phyloP scores from a whole-genome alignment of 2,888 invertebrate genomes.

The Sphaerophoria rueppellii region DNA sequence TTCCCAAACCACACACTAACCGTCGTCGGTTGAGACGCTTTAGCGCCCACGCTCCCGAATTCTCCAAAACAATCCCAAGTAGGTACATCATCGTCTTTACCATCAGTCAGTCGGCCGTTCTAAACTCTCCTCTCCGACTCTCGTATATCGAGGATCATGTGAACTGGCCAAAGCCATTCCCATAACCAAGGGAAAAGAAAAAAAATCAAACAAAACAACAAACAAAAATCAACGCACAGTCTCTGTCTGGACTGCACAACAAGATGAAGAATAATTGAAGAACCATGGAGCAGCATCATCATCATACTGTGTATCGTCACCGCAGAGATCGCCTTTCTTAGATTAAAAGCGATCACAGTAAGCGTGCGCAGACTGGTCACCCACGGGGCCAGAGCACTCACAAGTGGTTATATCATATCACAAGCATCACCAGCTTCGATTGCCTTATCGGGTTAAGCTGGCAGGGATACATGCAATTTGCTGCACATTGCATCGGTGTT shows the following conservation, averaged over 20 bases:
- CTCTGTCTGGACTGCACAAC: constrained; percentile 48
- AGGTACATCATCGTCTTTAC: constrained; percentile 70
- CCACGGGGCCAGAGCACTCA: constrained; percentile 70
- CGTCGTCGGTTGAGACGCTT: constrained; percentile 74
- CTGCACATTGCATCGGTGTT: neutral
- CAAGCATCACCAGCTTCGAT: constrained; percentile 59
- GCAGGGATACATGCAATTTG: neutral
- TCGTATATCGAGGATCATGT: constrained; percentile 68
- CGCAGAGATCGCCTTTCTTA: constrained; percentile 64
- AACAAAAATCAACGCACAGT: constrained; percentile 23
- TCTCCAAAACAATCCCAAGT: constrained; percentile 71
- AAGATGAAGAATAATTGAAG: constrained; percentile 73
- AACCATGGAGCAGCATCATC: constrained; percentile 69
- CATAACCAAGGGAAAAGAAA: constrained; percentile 19
- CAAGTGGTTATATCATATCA: constrained; percentile 73
- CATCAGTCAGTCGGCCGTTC: neutral
- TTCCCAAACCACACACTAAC: constrained; percentile 73
- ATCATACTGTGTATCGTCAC: constrained; percentile 61
- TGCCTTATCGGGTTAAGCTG: constrained; percentile 48
- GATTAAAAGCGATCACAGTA: constrained; percentile 72
- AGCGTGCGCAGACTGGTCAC: constrained; percentile 72
- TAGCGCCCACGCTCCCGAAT: constrained; percentile 73
- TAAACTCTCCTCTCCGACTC: constrained; percentile 9
- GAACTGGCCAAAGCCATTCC: constrained; percentile 56
- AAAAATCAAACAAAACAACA: constrained; percentile 30